Base-by-base conservation (phyloP, 2,888 invertebrate species). In the Teinopalpus imperialis region DNA sequence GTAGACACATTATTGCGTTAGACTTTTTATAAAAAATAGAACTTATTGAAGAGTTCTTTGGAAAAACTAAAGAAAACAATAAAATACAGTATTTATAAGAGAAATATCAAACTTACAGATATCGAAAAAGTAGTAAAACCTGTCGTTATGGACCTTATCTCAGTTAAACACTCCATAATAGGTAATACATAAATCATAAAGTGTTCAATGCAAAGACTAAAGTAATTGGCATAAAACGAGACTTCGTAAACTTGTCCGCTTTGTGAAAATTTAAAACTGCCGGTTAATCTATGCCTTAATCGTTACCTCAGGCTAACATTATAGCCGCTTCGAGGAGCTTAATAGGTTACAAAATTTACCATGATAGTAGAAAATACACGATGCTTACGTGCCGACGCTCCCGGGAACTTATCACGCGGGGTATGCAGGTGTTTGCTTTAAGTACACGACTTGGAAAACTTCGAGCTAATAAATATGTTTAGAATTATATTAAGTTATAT, bases 331-430 rank as follows among this genome's bases (percentile, higher is more conserved):
- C 83, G 76, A 81, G 82, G 74, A 85, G 81, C 81, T 85, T 86
- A 87, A 88, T 87, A 87, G 87, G 81, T 85, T 74, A 79, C 85
- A 82, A 82, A 87, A 88, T 87, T 85, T 83, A 83, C 77, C 81
- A 75, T 74, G 85, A 83, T 86, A 80, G 78, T 78, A 81, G 79
- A 82, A 83, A 82, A 85, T 83, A 83, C 81, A 87, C 74, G 76
- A 71, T 70, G 76, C 76, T 81, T 79, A 82, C 82, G 81, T 82
- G 82, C 76, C 68, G 57, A 72, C 73, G 62, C 75, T 72, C 71
- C 60, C 59, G 70, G 58, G 61, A 74, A 81, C 76, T 81, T 83
- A 79, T 80, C 78, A 70, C 66, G 62, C 61, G 65, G 75, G 78
- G 79, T 79, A 74, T 69, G 66, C 69, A 75, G 71, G 70, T 74